phyloP scores from a whole-genome alignment of 2,888 invertebrate genomes.

The Andrena trimmerana region DNA sequence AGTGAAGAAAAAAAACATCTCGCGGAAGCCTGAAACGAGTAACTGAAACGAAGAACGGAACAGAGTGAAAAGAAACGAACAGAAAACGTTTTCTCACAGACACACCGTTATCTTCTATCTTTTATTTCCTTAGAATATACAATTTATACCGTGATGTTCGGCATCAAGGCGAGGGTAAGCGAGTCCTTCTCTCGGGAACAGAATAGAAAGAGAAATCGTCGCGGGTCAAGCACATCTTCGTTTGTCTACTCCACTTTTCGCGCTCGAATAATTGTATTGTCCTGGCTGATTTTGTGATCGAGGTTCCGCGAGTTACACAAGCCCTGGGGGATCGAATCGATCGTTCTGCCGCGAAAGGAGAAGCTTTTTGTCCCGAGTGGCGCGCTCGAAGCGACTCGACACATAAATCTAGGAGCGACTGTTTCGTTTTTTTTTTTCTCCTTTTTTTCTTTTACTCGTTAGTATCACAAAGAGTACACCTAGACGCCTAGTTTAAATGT shows the following conservation, averaged over 20 bases:
- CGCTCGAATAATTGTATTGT: slow-evolving; percentile 40
- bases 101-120: slow-evolving; percentile 55
- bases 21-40: not conserved
- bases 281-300: slow-evolving; percentile 25
- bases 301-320: slow-evolving; percentile 10
- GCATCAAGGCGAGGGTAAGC: slow-evolving; percentile 63
- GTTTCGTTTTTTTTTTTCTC: slow-evolving; percentile 18
- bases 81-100: slow-evolving; percentile 48
- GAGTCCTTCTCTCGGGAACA: slow-evolving; percentile 43
- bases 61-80: slow-evolving; percentile 35
- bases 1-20: not conserved
- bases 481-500: slow-evolving; percentile 65
- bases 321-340: not conserved
- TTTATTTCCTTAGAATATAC: slow-evolving; percentile 68
- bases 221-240: slow-evolving; percentile 25
- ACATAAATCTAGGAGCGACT: slow-evolving; percentile 72
- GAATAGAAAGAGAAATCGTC: slow-evolving; percentile 35
- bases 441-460: slow-evolving; percentile 60
- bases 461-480: slow-evolving; percentile 82
- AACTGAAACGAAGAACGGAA: slow-evolving; percentile 24
- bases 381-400: slow-evolving; percentile 66
- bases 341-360: slow-evolving; percentile 29
- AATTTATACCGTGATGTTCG: slow-evolving; percentile 58
- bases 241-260: slow-evolving; percentile 28
- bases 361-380: slow-evolving; percentile 11